Percentiles rank a stretch among this genome's conserved stretches.
Conservation (phyloP, 2,888 invertebrate species). For the Scrobipalpa costella region DNA sequence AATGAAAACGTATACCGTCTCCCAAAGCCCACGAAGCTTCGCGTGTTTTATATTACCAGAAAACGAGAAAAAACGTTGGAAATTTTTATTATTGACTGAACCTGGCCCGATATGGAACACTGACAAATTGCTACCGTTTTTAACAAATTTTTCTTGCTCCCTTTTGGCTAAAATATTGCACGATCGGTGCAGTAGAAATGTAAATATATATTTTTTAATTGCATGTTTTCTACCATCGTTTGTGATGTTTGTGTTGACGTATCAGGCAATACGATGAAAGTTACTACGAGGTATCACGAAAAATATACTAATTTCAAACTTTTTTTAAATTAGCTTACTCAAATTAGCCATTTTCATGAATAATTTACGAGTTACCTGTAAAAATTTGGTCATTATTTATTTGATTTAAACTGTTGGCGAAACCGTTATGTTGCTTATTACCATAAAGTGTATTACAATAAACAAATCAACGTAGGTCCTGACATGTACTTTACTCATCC, state of each 20-base stretch:
- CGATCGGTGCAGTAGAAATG: slow-evolving; percentile 47
- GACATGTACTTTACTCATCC: slow-evolving; percentile 34
- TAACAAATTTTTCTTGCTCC: slow-evolving; percentile 56
- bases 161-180: slow-evolving; percentile 50
- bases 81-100: slow-evolving; percentile 74
- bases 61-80: slow-evolving; percentile 66
- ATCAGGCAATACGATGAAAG: slow-evolving; percentile 48
- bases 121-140: slow-evolving; percentile 75
- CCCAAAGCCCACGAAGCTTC: slow-evolving; percentile 62
- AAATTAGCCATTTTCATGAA: slow-evolving; percentile 20
- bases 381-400: neutral
- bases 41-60: slow-evolving; percentile 72
- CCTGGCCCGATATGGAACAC: slow-evolving; percentile 66
- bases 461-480: slow-evolving; percentile 49
- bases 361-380: slow-evolving; percentile 23
- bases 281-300: slow-evolving; percentile 34
- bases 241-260: slow-evolving; percentile 51
- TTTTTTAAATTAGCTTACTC: slow-evolving; percentile 25
- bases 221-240: slow-evolving; percentile 47
- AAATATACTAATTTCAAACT: slow-evolving; percentile 22
- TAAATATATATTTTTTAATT: slow-evolving; percentile 59
- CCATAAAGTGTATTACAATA: slow-evolving; percentile 46
- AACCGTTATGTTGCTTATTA: slow-evolving; percentile 40
- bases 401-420: slow-evolving; percentile 22
- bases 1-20: slow-evolving; percentile 64